Percentiles rank a stretch among this genome's conserved stretches.
phyloP scores from a whole-genome alignment of 2,888 invertebrate genomes.

The Machimus rusticus region DNA sequence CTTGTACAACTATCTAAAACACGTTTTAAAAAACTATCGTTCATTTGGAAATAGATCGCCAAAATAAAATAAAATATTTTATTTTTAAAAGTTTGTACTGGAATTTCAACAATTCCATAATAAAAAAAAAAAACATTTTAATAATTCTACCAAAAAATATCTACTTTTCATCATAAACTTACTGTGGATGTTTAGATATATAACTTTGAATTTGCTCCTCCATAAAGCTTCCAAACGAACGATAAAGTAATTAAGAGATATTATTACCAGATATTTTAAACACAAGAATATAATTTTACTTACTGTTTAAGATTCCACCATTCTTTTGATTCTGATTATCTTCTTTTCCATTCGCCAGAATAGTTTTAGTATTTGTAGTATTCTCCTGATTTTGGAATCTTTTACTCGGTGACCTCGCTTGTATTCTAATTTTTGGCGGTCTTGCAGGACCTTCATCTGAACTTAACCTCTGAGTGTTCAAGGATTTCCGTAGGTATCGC shows the following conservation, averaged over 20 bases:
- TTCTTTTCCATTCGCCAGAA: neutral
- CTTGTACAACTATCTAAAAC: too few species aligned
- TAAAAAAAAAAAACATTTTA: too few species aligned
- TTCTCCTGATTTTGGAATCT: neutral
- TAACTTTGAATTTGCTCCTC: neutral
- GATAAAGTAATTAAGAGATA: neutral
- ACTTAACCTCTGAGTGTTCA: constrained; percentile 50
- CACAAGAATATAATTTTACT: neutral
- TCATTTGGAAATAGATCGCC: neutral
- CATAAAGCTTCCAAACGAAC: neutral
- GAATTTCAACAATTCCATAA: neutral
- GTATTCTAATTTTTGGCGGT: constrained; percentile 44
- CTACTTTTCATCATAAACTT: neutral
- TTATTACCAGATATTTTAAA: neutral
- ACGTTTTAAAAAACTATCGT: neutral
- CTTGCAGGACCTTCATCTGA: constrained; percentile 45
- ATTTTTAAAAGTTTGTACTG: neutral
- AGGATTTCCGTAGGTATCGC: constrained; percentile 53
- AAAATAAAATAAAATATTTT: neutral
- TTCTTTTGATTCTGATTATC: neutral
- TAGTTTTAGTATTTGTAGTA: neutral
- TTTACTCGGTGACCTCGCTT: neutral
- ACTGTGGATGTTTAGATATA: neutral
- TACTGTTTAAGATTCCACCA: neutral
- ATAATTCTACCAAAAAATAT: neutral